These are phyloP conservation scores for Aleiodes testaceus DNA, from an alignment of 2,888 invertebrate genomes.

Conservation along the genomic window DNA sequence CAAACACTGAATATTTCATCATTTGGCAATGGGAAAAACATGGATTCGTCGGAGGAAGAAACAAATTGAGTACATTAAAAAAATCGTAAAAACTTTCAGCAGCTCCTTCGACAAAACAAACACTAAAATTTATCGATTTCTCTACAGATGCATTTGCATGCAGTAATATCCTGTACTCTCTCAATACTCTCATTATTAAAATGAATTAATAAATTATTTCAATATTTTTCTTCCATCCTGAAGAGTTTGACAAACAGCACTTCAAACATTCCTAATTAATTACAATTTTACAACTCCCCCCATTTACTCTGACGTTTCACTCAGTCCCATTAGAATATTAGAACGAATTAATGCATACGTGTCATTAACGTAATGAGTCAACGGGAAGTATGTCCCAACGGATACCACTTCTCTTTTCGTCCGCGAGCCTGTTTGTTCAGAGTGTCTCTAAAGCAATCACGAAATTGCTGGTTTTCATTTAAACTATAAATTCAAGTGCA, in stretches of 20 bases:
- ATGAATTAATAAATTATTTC: slow-evolving; percentile 4
- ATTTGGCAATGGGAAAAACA: not conserved
- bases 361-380: slow-evolving; percentile 72
- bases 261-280: slow-evolving; percentile 29
- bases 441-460: slow-evolving; percentile 71
- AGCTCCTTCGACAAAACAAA: no score
- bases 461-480: slow-evolving; percentile 65
- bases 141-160: no score
- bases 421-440: slow-evolving; percentile 53
- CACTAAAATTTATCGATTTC: no score
- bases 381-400: slow-evolving; percentile 61
- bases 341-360: slow-evolving; percentile 71
- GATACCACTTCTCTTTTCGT: slow-evolving; percentile 22
- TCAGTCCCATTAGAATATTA: slow-evolving; percentile 71
- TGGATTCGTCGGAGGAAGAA: no score
- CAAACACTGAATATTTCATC: not conserved
- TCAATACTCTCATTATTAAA: not conserved
- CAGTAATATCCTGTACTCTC: no score
- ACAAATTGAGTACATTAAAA: no score
- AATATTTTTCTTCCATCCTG: not conserved
- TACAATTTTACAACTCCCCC: slow-evolving; percentile 11
- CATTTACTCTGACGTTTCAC: not conserved
- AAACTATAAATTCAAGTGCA: slow-evolving; percentile 45
- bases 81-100: no score
- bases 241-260: slow-evolving; percentile 16